phyloP scores from a whole-genome alignment of 2,888 invertebrate species.

The Dicyrtoma fusca region DNA sequence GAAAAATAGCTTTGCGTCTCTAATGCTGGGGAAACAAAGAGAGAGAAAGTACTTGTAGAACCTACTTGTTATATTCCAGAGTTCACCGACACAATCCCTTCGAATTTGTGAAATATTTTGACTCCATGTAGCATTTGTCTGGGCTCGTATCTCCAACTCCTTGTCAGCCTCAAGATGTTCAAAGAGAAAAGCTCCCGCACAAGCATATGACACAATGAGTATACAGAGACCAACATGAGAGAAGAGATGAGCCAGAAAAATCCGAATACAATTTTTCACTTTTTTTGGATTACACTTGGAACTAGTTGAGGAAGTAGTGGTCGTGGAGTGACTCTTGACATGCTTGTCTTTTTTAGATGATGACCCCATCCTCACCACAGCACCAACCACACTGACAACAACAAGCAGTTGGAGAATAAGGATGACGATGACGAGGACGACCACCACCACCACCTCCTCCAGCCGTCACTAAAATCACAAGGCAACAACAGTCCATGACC shows the following conservation, averaged over 20 bases:
- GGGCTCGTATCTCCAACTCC: constrained; percentile 68
- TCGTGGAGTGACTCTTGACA: background rate
- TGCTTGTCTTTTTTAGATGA: constrained; percentile 16
- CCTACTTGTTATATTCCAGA: constrained; percentile 80
- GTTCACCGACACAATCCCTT: constrained; percentile 69
- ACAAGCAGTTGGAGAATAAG: too few relatives aligned
- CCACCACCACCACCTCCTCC: background rate
- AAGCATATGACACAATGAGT: constrained; percentile 73
- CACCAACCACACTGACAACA: constrained; percentile 6
- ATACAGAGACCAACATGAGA: constrained; percentile 73
- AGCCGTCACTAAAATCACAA: background rate
- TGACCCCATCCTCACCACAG: constrained; percentile 23
- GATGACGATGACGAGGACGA: background rate
- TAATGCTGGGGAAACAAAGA: too few relatives aligned
- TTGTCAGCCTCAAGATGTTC: constrained; percentile 74
- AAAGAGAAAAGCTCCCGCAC: constrained; percentile 76
- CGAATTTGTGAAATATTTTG: constrained; percentile 58
- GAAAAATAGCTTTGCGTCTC: too few relatives aligned
- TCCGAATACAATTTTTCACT: constrained; percentile 59
- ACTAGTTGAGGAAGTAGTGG: background rate
- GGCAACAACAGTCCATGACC: constrained; percentile 11
- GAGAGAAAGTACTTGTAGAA: constrained; percentile 36
- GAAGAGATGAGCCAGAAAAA: constrained; percentile 66
- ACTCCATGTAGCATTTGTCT: constrained; percentile 56
- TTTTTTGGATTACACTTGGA: constrained; percentile 47